phyloP scores from a whole-genome alignment of 2,797 vertebrate genomes.

The Phylloscopus collybita region DNA sequence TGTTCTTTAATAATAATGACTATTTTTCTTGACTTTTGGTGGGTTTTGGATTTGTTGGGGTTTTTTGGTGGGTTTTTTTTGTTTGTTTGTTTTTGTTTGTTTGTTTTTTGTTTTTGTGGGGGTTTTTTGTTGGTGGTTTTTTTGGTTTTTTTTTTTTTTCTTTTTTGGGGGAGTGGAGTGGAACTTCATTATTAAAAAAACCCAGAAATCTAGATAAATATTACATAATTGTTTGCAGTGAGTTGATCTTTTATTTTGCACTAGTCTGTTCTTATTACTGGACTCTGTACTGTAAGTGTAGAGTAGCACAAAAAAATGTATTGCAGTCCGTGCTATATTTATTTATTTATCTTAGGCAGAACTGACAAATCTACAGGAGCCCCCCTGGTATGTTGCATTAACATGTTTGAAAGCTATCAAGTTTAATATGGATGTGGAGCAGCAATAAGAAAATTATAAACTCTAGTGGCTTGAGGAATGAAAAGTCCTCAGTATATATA shows the following conservation, averaged over 20 bases:
- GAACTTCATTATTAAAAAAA: not conserved
- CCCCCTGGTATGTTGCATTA: not conserved
- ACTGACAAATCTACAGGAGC: not conserved
- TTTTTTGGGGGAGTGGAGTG: not conserved
- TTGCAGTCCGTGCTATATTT: not conserved
- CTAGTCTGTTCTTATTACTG: not conserved
- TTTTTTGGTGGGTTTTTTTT: too few relatives aligned
- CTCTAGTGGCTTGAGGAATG: not conserved
- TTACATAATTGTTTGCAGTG: not conserved
- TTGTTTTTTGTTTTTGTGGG: too few relatives aligned
- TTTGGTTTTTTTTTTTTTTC: too few relatives aligned
- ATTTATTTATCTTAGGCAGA: not conserved
- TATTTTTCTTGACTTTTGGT: not conserved
- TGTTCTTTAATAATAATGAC: not conserved
- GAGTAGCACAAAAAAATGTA: not conserved
- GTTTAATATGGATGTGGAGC: not conserved
- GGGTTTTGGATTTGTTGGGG: fast-evolving
- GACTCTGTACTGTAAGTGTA: not conserved
- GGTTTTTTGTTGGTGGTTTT: too few relatives aligned
- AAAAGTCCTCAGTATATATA: not conserved
- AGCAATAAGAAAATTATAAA: not conserved
- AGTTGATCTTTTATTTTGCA: not conserved
- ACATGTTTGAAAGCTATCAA: not conserved
- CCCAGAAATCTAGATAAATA: not conserved
- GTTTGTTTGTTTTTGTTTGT: too few relatives aligned